Evolutionary conservation across 1,140 invertebrate species (phyloP).

Genomic region (Bombus breviceps): DNA sequence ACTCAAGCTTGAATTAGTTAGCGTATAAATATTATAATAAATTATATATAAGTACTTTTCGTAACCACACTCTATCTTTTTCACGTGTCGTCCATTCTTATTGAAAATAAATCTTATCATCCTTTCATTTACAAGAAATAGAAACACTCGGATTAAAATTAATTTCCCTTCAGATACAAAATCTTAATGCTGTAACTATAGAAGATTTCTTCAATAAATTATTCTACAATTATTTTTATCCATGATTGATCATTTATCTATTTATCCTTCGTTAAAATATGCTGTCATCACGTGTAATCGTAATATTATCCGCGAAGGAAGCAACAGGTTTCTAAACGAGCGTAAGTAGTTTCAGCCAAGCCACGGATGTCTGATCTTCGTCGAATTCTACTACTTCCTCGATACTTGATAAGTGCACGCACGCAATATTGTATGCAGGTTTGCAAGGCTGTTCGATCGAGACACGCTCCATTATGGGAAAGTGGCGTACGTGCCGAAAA

Average conservation of each 20-base stretch:
- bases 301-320: not conserved
- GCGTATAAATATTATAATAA: no score
- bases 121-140: no score
- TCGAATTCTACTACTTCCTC: slow-evolving; percentile 34
- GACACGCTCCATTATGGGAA: not conserved
- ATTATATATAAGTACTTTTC: no score
- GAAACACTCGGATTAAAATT: not conserved
- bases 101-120: not conserved
- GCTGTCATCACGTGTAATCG: not conserved
- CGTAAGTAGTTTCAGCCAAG: not conserved
- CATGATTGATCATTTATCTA: not conserved
- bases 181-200: not conserved
- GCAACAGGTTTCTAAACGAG: not conserved
- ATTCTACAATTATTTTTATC: not conserved
- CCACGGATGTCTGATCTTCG: slow-evolving; percentile 1
- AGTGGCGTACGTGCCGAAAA: slow-evolving; percentile 45
- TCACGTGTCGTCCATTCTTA: no score
- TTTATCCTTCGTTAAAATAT: not conserved
- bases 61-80: no score
- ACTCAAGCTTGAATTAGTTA: no score
- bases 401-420: not conserved
- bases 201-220: not conserved
- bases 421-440: not conserved
- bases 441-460: not conserved
- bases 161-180: not conserved